phyloP scores from a whole-genome alignment of 92 coral and sea anemone species.

The Palythoa caribaeorum region DNA sequence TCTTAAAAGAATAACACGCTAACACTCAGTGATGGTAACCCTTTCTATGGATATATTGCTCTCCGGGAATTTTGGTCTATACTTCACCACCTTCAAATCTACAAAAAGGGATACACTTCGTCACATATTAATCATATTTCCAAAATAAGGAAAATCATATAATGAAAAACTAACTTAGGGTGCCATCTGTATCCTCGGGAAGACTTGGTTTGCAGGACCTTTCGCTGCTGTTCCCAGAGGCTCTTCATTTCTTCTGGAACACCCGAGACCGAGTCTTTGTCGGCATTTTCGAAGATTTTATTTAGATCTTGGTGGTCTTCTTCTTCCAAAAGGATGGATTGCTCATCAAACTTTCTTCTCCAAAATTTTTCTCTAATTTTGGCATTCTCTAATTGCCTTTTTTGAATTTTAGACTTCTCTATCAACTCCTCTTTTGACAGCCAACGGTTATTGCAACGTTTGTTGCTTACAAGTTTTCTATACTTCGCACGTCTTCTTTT shows the following conservation, averaged over 20 bases:
- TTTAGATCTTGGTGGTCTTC: constrained; percentile 27
- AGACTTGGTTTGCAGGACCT: neutral
- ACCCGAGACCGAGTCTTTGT: no score
- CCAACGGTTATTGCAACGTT: no score
- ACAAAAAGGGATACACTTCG: neutral
- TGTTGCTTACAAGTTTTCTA: no score
- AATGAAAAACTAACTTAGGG: constrained; percentile 27
- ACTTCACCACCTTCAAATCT: neutral
- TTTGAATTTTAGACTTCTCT: no score
- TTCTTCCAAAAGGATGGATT: neutral
- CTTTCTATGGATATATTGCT: neutral
- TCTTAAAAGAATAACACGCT: no score
- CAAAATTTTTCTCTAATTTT: neutral
- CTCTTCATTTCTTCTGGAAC: constrained; percentile 25
- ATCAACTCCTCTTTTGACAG: no score
- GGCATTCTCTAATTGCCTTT: no score
- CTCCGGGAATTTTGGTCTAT: no score
- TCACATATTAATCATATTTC: neutral
- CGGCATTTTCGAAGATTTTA: neutral
- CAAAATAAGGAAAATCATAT: neutral
- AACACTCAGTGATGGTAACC: no score
- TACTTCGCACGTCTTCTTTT: no score
- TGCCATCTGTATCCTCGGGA: constrained; percentile 36
- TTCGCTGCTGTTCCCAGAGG: constrained; percentile 12
- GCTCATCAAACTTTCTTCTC: neutral